Evolutionary conservation across 2,113 vertebrate genomes (phyloP).

Genomic region (Proteles cristata): DNA sequence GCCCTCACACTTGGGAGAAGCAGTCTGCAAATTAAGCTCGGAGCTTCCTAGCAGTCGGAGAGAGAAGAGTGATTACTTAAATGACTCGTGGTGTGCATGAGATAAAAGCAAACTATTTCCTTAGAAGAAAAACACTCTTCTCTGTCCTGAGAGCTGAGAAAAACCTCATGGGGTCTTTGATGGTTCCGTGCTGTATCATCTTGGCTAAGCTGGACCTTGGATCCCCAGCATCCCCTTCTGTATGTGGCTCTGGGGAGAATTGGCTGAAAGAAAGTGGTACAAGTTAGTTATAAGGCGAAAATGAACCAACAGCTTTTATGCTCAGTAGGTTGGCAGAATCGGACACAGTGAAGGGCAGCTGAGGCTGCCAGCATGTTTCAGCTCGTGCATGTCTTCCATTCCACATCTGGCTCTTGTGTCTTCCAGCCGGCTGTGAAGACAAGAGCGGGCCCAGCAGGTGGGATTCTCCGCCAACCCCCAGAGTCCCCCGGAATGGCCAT

Average conservation of each 20-base stretch:
- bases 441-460: too few relatives aligned
- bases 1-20: too few relatives aligned
- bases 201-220: neutral
- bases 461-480: neutral
- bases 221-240: neutral
- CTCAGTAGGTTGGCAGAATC: neutral
- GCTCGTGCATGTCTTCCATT: neutral
- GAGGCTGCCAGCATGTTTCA: neutral
- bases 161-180: neutral
- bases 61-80: neutral
- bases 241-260: neutral
- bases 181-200: neutral
- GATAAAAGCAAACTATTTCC: neutral
- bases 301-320: neutral
- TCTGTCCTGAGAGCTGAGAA: neutral
- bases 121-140: neutral
- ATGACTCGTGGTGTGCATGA: neutral
- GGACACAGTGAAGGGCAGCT: neutral
- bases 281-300: neutral
- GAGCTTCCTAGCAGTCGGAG: neutral
- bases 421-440: neutral
- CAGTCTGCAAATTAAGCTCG: neutral
- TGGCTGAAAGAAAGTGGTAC: neutral
- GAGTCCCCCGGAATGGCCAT: too few relatives aligned
- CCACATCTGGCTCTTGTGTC: neutral